Evolutionary conservation across 2,888 invertebrate species (phyloP).

Genomic region (Meloe dianella): DNA sequence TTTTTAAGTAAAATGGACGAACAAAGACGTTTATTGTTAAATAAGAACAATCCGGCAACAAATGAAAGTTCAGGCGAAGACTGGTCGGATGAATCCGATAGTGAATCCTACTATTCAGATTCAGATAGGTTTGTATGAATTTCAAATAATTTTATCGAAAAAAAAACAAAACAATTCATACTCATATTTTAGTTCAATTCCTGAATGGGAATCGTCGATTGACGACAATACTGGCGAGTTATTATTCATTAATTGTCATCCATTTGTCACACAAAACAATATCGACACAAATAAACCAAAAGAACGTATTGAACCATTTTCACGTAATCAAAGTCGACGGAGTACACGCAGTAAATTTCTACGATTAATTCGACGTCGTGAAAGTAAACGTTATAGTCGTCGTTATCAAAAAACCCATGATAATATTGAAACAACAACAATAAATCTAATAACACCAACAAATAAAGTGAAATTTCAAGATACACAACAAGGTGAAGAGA

Average conservation of each 20-base stretch:
- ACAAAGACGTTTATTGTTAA: constrained; percentile 5
- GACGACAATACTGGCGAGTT: constrained; percentile 69
- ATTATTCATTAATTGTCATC: constrained; percentile 68
- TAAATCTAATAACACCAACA: constrained; percentile 14
- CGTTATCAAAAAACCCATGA: constrained; percentile 49
- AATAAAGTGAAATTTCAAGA: constrained; percentile 58
- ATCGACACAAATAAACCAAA: constrained; percentile 43
- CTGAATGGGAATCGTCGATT: constrained; percentile 72
- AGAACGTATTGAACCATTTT: constrained; percentile 40
- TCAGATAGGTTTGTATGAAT: constrained; percentile 65
- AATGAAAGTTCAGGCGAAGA: constrained; percentile 44
- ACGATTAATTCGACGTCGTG: constrained; percentile 61
- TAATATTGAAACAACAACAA: constrained; percentile 34
- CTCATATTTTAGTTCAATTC: constrained; percentile 63
- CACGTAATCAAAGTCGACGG: constrained; percentile 54
- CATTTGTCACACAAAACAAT: constrained; percentile 56
- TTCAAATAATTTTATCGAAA: background rate
- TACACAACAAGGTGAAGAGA: constrained; percentile 63
- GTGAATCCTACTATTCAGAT: constrained; percentile 65
- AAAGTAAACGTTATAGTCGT: constrained; percentile 62
- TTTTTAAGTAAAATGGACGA: constrained; percentile 11
- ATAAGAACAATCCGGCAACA: background rate
- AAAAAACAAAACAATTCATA: too few species aligned
- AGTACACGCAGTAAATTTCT: constrained; percentile 62
- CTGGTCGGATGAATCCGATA: constrained; percentile 57